phyloP scores from a whole-genome alignment of 1,140 invertebrate species.

The Drosophila mayri region DNA sequence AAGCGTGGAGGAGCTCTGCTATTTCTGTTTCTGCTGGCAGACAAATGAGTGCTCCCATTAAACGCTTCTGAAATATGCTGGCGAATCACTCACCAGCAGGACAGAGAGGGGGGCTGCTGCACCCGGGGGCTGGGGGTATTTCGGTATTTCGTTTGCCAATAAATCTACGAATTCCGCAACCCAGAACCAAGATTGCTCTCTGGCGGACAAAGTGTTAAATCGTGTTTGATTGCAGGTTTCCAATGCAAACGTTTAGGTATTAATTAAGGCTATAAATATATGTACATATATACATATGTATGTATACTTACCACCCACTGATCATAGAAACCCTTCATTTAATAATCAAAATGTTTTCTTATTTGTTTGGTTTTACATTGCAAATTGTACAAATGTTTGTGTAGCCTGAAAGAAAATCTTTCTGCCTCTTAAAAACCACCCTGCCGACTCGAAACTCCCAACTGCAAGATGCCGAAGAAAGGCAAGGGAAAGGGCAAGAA shows the following conservation, averaged over 20 bases:
- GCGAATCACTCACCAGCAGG: conserved; percentile 67
- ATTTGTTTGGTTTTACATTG: neutral
- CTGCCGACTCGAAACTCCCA: neutral
- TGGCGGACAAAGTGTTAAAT: conserved; percentile 39
- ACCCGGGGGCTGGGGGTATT: neutral
- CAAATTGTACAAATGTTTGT: conserved; percentile 2
- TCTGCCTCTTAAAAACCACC: neutral
- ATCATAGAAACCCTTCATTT: neutral
- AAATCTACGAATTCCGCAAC: conserved; percentile 59
- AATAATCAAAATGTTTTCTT: neutral
- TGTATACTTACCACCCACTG: neutral
- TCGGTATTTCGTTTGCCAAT: conserved; percentile 47
- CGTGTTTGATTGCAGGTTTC: conserved; percentile 25
- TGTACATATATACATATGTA: too few species aligned
- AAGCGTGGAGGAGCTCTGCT: conserved; percentile 2
- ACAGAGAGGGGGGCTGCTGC: neutral
- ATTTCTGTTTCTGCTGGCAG: conserved; percentile 53
- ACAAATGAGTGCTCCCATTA: conserved; percentile 78
- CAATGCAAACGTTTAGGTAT: neutral
- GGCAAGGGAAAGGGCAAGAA: conserved; percentile 16
- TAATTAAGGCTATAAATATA: neutral
- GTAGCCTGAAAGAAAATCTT: neutral
- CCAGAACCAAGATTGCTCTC: conserved; percentile 24
- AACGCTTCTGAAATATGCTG: conserved; percentile 78
- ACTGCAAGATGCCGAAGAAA: conserved; percentile 15